Base-by-base conservation (phyloP, 2,888 invertebrate species). In the Antheraea assamensis region DNA sequence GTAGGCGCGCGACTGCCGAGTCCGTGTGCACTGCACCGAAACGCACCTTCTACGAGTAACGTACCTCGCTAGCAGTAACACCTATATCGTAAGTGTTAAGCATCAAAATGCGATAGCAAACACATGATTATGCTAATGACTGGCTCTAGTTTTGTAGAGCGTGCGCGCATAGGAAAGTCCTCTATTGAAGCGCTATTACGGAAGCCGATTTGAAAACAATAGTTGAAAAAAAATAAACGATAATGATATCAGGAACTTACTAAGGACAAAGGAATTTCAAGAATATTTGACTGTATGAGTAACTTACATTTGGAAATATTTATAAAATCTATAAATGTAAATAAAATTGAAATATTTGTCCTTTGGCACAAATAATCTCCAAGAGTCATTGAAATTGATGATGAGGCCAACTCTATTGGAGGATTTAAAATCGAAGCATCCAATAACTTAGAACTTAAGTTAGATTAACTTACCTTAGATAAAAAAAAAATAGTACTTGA, bases 1-100 rank as follows among this genome's bases (percentile, higher is more conserved):
- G 90, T 93, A 90, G 90, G 85, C 90, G 89, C 88, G 89, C 90
- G 92, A 92, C 93, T 93, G 90, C 85, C 92, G 90, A 89, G 86
- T 88, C 86, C 89, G 87, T 93, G 93, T 94, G 92, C 93, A 94
- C 86, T 85, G 88, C 91, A 92, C 94, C 94, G 94, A 92, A 90
- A 93, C 94, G 90, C 86, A 83, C 84, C 85, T 83, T 75, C 76
- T 77, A 78, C 78, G 80, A 82, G 71, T 80, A 64, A 77, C 75
- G 64, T 35, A 68, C 72, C 49, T 71, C 73, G 73, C 68, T 75
- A 76, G 77, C 82, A 82, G 74, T 35, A 0, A 55, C 71, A 52
- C 74, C 35, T 76, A 70, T 64, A 4, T 21, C 1, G 0, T 10
- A 0, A 0, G 0, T 0, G 0, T 74, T 85, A 86, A 77, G 74